phyloP scores from a whole-genome alignment of 2,888 invertebrate species.

The Serrognathus titanus region DNA sequence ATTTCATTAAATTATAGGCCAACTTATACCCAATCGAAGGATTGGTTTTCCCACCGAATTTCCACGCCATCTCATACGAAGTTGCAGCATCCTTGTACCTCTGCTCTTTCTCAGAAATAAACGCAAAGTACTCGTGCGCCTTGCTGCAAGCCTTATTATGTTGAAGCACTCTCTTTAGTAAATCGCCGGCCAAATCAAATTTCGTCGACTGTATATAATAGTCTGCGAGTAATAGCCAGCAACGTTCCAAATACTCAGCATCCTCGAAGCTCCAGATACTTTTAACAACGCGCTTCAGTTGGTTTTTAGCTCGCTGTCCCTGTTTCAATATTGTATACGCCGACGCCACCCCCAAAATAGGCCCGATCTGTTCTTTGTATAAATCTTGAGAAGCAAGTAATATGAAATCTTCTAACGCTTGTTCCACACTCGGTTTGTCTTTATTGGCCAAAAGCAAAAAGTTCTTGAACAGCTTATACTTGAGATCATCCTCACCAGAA shows the following conservation, averaged over 20 bases:
- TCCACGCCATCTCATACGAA: slow-evolving; percentile 86
- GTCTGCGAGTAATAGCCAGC: slow-evolving; percentile 93
- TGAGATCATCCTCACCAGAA: slow-evolving; percentile 62
- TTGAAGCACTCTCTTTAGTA: slow-evolving; percentile 71
- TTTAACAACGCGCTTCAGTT: slow-evolving; percentile 84
- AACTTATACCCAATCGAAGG: slow-evolving; percentile 88
- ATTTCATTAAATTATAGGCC: slow-evolving; percentile 87
- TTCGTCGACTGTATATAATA: slow-evolving; percentile 81
- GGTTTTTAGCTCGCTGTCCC: slow-evolving; percentile 85
- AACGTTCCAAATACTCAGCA: slow-evolving; percentile 91
- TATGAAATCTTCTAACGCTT: slow-evolving; percentile 76
- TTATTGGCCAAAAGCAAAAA: slow-evolving; percentile 80
- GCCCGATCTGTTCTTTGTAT: slow-evolving; percentile 76
- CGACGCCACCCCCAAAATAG: slow-evolving; percentile 68
- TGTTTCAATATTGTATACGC: slow-evolving; percentile 87
- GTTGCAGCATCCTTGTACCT: slow-evolving; percentile 79
- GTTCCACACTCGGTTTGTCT: slow-evolving; percentile 79
- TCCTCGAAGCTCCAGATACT: slow-evolving; percentile 91
- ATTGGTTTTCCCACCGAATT: slow-evolving; percentile 74
- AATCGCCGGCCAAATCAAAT: slow-evolving; percentile 79
- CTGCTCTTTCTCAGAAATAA: slow-evolving; percentile 88
- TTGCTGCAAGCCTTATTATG: slow-evolving; percentile 86
- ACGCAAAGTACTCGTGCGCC: slow-evolving; percentile 85
- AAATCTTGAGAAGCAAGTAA: slow-evolving; percentile 67
- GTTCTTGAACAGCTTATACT: slow-evolving; percentile 71